Evolutionary conservation across 1,140 invertebrate genomes (phyloP), one percentile per base, ranked within the genome.

Genomic region (Cotesia glomerata): DNA sequence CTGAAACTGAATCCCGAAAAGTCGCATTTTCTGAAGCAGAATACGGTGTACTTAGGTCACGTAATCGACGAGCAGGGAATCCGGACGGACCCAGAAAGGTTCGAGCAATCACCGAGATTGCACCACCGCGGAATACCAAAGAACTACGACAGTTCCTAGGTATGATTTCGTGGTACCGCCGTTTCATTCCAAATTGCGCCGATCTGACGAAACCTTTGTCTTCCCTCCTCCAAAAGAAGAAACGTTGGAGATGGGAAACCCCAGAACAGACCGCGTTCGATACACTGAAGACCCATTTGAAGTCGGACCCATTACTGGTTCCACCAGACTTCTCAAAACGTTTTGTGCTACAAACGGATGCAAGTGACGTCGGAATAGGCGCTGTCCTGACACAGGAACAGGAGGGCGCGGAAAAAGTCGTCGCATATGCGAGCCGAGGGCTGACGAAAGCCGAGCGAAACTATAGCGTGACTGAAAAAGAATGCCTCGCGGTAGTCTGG

Each of bases 401-500:
- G 7, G 69, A 80, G 0, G 71, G 75, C 5, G 72, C 62, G 26
- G 77, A 81, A 45, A 49, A 68, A 39, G 82, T 82, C 0, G 79
- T 89, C 5, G 78, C 79, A 0, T 88, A 86, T 76, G 79, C 80
- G n/a, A 86, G 86, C 72, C 56, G 85, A 13, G 68, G 73, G 1
- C 70, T 89, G 8, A 75, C 52, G 8, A 69, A 67, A 11, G 51
- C 75, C 7, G 87, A 90, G 77, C 73, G 49, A 52, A 88, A 88
- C 16, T 89, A 87, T 71, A 75, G 73, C 1, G 79, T 79, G 4
- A 86, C 84, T 0, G 87, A 90, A 77, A 74, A 79, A 59, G 88
- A 90, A 81, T 83, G 82, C 64, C 74, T 89, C 32, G 86, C 86
- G 0, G 80, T 89, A 5, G 49, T 89, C 5, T 81, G 78, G 74